These are phyloP conservation scores for Plodia interpunctella DNA, from an alignment of 1,140 invertebrate species.

Conservation along the genomic window DNA sequence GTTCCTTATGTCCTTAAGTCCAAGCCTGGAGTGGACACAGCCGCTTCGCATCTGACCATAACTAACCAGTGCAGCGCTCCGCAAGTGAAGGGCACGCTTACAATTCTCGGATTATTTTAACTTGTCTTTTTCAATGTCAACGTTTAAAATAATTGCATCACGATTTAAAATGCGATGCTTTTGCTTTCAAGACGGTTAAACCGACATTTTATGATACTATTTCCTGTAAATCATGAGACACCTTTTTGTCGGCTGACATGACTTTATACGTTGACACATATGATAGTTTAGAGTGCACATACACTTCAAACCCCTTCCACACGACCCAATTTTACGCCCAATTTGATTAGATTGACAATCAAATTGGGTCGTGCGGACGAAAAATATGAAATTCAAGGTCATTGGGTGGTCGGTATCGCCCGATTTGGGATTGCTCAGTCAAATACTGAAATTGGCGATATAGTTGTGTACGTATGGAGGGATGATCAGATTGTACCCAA, in stretches of 20 bases:
- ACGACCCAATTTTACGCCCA: no score
- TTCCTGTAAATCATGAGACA: constrained; percentile 64
- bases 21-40: no score
- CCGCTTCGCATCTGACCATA: constrained; percentile 42
- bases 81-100: constrained; percentile 70
- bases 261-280: constrained; percentile 12
- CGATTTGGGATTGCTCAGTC: no score
- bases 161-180: constrained; percentile 72
- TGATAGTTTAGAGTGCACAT: constrained; percentile 19
- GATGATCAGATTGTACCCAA: no score
- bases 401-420: no score
- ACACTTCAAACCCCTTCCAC: no score
- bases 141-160: constrained; percentile 77
- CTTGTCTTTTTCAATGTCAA: constrained; percentile 76
- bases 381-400: no score
- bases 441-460: no score
- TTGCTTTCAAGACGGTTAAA: constrained; percentile 69
- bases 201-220: constrained; percentile 59
- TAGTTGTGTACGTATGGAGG: no score
- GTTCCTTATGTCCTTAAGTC: no score
- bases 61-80: constrained; percentile 61
- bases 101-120: constrained; percentile 75
- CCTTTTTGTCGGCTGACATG: constrained; percentile 35
- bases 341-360: no score
- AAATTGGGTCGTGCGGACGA: no score